Conservation (phyloP, 2,113 vertebrate genomes). For the Rhabdomys dilectus region DNA sequence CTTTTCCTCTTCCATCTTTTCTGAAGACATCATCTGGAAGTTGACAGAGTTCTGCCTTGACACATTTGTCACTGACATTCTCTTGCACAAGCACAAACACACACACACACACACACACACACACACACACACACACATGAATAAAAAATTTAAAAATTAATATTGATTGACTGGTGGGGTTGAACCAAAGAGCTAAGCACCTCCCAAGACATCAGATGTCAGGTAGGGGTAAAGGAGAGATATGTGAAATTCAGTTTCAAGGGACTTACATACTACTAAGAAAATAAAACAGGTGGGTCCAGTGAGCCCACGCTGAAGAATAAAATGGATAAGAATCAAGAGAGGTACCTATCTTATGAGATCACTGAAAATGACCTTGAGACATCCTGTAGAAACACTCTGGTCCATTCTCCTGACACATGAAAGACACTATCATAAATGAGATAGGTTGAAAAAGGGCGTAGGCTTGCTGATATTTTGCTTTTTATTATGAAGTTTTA, state of each 20-base stretch:
- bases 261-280: background rate
- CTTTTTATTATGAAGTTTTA: background rate
- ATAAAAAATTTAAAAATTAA: background rate
- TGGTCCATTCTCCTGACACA: background rate
- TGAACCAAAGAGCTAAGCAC: constrained; percentile 11
- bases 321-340: background rate
- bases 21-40: background rate
- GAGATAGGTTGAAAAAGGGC: background rate
- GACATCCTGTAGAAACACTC: background rate
- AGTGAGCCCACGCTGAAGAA: constrained; percentile 1
- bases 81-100: background rate
- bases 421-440: background rate
- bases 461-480: background rate
- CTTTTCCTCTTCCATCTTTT: background rate
- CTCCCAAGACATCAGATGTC: background rate
- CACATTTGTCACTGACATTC: background rate
- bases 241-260: constrained; percentile 12
- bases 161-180: background rate
- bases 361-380: background rate
- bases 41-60: background rate
- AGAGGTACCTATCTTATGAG: background rate
- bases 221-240: background rate
- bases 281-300: background rate
- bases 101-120: background rate
- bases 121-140: background rate